phyloP scores from a whole-genome alignment of 2,113 vertebrate genomes.

The Syrrhaptes paradoxus region DNA sequence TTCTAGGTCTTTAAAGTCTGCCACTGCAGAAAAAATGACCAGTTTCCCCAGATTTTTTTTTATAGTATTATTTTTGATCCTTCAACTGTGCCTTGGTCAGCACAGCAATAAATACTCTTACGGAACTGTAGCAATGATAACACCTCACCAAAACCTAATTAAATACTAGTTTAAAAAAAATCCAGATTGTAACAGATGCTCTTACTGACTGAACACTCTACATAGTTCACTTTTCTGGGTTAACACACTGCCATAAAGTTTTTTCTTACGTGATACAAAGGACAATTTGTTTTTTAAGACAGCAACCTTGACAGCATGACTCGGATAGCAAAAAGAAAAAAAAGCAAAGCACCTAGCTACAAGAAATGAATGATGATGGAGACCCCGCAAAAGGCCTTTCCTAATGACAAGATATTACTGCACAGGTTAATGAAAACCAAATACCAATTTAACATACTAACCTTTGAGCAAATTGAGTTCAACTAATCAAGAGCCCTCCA shows the following conservation, averaged over 20 bases:
- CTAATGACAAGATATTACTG: slow-evolving; percentile 69
- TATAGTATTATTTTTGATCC: neutral
- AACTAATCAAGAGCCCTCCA: slow-evolving; percentile 71
- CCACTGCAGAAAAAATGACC: neutral
- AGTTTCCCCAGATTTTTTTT: neutral
- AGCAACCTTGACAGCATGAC: neutral
- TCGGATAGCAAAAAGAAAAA: neutral
- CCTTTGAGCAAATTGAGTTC: slow-evolving; percentile 73
- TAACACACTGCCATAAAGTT: neutral
- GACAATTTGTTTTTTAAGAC: neutral
- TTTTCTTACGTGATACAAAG: neutral
- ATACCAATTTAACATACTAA: slow-evolving; percentile 73
- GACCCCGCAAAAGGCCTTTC: slow-evolving; percentile 40
- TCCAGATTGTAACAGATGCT: neutral
- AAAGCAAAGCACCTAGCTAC: slow-evolving; percentile 3
- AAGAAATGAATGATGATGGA: slow-evolving; percentile 64
- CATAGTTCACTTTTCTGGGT: neutral
- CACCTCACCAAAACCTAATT: neutral
- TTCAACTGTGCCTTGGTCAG: neutral
- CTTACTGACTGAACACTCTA: neutral
- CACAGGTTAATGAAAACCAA: slow-evolving; percentile 74
- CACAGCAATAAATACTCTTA: neutral
- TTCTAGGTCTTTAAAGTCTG: neutral
- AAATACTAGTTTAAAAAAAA: neutral
- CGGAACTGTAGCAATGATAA: neutral